Conservation (phyloP, 2,888 invertebrate species). For the Catocala fraxini region DNA sequence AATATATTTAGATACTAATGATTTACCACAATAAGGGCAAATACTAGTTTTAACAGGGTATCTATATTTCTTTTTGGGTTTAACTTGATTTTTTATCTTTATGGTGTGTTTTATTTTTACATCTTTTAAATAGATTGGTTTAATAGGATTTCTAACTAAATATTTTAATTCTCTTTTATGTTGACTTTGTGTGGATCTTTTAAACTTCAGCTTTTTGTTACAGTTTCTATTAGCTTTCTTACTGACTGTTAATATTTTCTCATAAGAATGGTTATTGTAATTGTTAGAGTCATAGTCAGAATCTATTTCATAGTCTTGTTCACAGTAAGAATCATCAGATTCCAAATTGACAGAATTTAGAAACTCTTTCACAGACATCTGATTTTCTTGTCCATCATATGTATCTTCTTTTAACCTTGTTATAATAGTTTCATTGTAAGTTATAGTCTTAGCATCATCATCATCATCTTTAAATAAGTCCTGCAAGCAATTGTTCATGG, state of each 20-base stretch:
- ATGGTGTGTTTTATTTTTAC: slow-evolving; percentile 48
- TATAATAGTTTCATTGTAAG: slow-evolving; percentile 55
- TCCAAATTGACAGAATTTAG: slow-evolving; percentile 61
- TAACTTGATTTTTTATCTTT: slow-evolving; percentile 2
- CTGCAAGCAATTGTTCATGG: slow-evolving; percentile 33
- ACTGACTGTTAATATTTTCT: slow-evolving; percentile 5
- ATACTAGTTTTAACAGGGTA: slow-evolving; percentile 40
- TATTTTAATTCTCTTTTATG: slow-evolving; percentile 29
- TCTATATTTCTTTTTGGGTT: slow-evolving; percentile 5
- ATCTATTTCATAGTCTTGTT: slow-evolving; percentile 48
- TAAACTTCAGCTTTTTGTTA: slow-evolving; percentile 14
- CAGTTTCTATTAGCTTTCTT: slow-evolving; percentile 1
- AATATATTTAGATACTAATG: slow-evolving; percentile 47
- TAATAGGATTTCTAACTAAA: slow-evolving; percentile 49
- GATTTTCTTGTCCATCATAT: slow-evolving; percentile 38
- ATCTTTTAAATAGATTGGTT: slow-evolving; percentile 62
- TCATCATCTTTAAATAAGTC: slow-evolving; percentile 41
- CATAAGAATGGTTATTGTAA: slow-evolving; percentile 27
- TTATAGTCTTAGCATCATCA: slow-evolving; percentile 23
- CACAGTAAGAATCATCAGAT: slow-evolving; percentile 52
- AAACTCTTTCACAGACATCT: slow-evolving; percentile 61
- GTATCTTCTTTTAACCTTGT: slow-evolving; percentile 48
- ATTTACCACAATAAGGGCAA: slow-evolving; percentile 72
- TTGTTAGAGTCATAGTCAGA: slow-evolving; percentile 32
- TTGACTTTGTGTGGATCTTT: slow-evolving; percentile 27